These are phyloP conservation scores for Centroberyx gerrardi DNA, from an alignment of 2,797 vertebrate genomes.

Conservation along the genomic window DNA sequence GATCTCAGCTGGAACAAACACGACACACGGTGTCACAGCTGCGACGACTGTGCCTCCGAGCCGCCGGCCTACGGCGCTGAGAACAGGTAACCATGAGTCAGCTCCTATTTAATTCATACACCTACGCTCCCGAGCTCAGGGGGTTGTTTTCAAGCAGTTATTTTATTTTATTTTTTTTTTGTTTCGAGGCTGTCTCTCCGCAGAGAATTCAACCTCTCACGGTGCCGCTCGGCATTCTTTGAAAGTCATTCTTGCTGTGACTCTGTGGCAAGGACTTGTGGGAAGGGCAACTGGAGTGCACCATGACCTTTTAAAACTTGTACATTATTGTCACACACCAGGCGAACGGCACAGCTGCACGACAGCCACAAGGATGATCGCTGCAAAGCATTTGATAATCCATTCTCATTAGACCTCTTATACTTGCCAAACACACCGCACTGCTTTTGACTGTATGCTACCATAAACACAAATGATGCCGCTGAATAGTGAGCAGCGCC, in stretches of 20 bases:
- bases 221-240: constrained; percentile 35
- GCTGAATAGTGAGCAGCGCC: constrained; percentile 45
- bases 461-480: constrained; percentile 60
- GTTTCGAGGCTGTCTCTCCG: constrained; percentile 19
- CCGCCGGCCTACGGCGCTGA: constrained; percentile 26
- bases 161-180: constrained; percentile 49
- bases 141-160: constrained; percentile 55
- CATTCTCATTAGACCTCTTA: constrained; percentile 72
- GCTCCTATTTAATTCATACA: constrained; percentile 73
- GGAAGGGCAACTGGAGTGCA: constrained; percentile 19
- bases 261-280: constrained; percentile 23
- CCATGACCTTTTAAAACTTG: constrained; percentile 23
- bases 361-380: constrained; percentile 26
- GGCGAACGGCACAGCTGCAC: constrained; percentile 9
- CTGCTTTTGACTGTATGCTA: constrained; percentile 40
- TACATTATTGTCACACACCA: background rate
- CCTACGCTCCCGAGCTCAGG: constrained; percentile 56
- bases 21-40: constrained; percentile 55
- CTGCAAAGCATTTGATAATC: constrained; percentile 43
- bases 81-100: constrained; percentile 78
- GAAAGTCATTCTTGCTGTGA: constrained; percentile 49
- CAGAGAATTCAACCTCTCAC: constrained; percentile 44
- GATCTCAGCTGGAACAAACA: constrained; percentile 73
- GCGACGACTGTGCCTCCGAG: constrained; percentile 44
- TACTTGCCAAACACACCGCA: constrained; percentile 39